Base-by-base conservation (phyloP, 1,140 invertebrate genomes). In the Holotrichia oblita region DNA sequence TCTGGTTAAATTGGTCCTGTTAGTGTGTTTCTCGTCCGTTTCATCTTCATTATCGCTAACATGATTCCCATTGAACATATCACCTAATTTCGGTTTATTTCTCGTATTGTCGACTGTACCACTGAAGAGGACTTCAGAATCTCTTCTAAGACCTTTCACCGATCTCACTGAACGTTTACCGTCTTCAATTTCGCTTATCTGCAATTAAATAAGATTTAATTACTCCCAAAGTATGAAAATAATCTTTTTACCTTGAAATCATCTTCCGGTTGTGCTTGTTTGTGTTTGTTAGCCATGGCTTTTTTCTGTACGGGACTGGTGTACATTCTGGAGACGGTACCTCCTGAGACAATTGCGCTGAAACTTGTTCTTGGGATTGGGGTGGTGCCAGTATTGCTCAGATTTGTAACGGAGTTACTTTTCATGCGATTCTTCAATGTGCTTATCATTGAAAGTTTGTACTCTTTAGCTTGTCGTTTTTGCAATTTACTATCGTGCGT, bases 101-200 rank as follows among this genome's bases (percentile, higher is more conserved):
- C 92, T 92, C 9, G 86, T 89, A 34, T 74, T 77, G 41, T 93
- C 91, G 80, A 95, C 92, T 0, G 92, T 93, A 12, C 94, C 94
- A 40, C 96, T 94, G 85, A 95, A 97, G 86, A 97, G 91, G 9
- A 97, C 93, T 84, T 97, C 95, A 0, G 94, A 95, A 86, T 97
- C 96, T 40, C 94, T 76, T 10, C 72, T 72, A 93, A 89, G 3
- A 96, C 96, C 95, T 0, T 91, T 93, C 75, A 97, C 85, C 75
- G 94, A 95, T 40, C 94, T 90, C 17, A 96, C 90, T 0, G 94
- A 94, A 6, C 93, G 88, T 79, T 93, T 94, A 0, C 95, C 95
- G 80, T 95, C 93, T 85, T 95, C 94, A 34, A 91, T 84, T 84
- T 91, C 91, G 12, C 91, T 91, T 6, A 94, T 90, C 90, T 94